phyloP scores from a whole-genome alignment of 2,113 vertebrate genomes.

The Oncorhynchus nerka region DNA sequence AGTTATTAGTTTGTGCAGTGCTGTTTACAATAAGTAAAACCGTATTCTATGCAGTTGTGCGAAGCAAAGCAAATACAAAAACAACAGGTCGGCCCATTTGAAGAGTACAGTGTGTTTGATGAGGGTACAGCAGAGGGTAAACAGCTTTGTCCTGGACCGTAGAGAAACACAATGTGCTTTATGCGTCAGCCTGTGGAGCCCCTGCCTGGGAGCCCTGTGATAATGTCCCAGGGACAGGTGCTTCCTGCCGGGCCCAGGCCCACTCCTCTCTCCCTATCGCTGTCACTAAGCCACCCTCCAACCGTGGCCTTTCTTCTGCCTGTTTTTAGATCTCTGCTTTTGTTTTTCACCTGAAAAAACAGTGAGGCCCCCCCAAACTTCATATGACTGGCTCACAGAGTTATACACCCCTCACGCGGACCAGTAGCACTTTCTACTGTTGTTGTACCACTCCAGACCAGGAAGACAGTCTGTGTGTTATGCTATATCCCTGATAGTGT shows the following conservation, averaged over 20 bases:
- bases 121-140: conserved; percentile 60
- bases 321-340: conserved; percentile 32
- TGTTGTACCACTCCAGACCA: background rate
- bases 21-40: too few species aligned
- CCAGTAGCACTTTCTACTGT: conserved; percentile 5
- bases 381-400: background rate
- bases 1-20: too few species aligned
- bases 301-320: conserved; percentile 13
- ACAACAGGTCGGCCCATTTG: conserved; percentile 19
- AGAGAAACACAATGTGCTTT: conserved; percentile 63
- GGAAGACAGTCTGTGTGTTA: conserved; percentile 23
- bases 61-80: conserved; percentile 38
- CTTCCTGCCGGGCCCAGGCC: conserved; percentile 58
- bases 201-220: conserved; percentile 50
- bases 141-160: conserved; percentile 68
- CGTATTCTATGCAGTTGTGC: conserved; percentile 1
- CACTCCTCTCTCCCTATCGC: background rate
- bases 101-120: conserved; percentile 35
- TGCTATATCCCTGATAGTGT: background rate
- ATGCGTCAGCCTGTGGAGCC: conserved; percentile 52
- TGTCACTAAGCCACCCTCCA: background rate
- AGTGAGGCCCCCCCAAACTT: conserved; percentile 6
- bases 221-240: conserved; percentile 67
- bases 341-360: conserved; percentile 50
- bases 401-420: background rate